Conservation (phyloP, 1,140 invertebrate species). For the Caenorhabditis tropicalis region DNA sequence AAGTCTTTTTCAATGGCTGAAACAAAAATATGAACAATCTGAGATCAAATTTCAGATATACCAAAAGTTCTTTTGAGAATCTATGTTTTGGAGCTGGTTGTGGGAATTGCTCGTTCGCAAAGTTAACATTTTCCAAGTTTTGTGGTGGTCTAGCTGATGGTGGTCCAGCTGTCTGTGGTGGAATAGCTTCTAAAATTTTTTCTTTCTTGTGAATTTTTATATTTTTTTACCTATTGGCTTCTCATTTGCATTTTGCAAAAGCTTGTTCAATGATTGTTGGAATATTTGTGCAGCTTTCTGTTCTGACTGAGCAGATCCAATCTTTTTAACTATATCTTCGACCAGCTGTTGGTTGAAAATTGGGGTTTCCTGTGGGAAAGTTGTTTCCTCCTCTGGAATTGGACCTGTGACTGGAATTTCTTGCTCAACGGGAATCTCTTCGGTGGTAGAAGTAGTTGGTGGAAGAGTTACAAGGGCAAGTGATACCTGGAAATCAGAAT, state of each 20-base stretch:
- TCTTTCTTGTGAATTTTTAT: neutral
- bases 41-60: neutral
- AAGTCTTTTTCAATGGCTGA: conserved; percentile 33
- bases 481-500: neutral
- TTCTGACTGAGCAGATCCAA: conserved; percentile 17
- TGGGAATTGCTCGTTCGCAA: conserved; percentile 24
- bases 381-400: conserved; percentile 11
- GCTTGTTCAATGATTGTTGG: conserved; percentile 24
- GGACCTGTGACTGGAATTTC: neutral
- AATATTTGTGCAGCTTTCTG: conserved; percentile 31
- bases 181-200: neutral
- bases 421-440: neutral
- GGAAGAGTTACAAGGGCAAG: neutral
- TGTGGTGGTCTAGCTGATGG: conserved; percentile 19
- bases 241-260: conserved; percentile 40
- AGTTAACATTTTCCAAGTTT: neutral
- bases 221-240: conserved; percentile 13
- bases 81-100: conserved; percentile 8
- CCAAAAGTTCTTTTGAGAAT: conserved; percentile 22
- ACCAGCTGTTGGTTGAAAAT: conserved; percentile 13
- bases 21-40: neutral
- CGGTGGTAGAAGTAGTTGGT: neutral
- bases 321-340: conserved; percentile 29
- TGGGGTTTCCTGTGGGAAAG: neutral
- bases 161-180: neutral